Percentiles rank a stretch among this genome's conserved stretches.
Evolutionary conservation across 2,113 vertebrate genomes (phyloP).

Genomic region (Bubalus kerabau): DNA sequence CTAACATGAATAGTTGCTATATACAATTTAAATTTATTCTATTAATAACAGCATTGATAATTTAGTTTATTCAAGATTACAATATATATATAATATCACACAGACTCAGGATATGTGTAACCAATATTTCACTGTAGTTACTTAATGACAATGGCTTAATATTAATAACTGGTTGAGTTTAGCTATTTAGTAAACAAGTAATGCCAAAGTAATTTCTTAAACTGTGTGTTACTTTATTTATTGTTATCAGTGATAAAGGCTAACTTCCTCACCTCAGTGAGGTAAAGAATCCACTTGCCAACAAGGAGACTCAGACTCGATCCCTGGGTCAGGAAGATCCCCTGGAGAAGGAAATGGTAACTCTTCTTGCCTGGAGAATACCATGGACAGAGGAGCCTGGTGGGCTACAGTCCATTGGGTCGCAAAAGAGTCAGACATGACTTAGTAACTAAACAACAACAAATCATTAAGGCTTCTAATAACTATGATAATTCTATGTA

Average conservation of each 20-base stretch:
- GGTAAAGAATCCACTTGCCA: not conserved
- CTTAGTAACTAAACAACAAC: not conserved
- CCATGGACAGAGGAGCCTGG: not conserved
- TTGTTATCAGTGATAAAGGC: constrained; percentile 64
- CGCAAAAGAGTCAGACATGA: not conserved
- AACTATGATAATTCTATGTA: constrained; percentile 75
- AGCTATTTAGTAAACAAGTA: constrained; percentile 70
- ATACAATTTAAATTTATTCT: not conserved
- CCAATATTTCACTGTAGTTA: not conserved
- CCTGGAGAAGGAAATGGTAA: not conserved
- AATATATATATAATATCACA: not conserved
- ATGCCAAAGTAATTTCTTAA: constrained; percentile 7
- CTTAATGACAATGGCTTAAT: not conserved
- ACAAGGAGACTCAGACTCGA: not conserved
- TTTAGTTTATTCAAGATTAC: not conserved
- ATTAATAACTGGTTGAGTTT: constrained; percentile 7
- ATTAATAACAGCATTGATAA: not conserved
- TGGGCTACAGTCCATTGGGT: not conserved
- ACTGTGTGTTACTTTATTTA: constrained; percentile 69
- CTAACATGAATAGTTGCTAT: not conserved
- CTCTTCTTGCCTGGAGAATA: not conserved
- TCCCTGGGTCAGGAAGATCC: not conserved
- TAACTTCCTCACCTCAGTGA: constrained; percentile 56
- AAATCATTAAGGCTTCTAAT: constrained; percentile 65
- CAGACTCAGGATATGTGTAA: not conserved